Base-by-base conservation (phyloP, 1,140 invertebrate species). In the Drosophila parvula region DNA sequence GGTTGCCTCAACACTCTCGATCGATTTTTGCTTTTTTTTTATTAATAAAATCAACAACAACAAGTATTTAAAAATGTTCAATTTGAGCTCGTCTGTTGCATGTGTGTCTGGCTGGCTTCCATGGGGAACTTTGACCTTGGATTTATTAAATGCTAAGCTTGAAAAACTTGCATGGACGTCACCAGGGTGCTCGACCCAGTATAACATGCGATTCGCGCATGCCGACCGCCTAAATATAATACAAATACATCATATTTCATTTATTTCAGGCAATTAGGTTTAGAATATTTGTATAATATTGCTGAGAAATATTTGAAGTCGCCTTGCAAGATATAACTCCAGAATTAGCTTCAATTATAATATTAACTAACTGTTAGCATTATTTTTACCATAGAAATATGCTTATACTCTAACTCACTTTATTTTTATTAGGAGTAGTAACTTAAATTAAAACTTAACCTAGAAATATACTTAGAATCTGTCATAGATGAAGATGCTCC, bases 41-140 rank as follows among this genome's bases (percentile, higher is more conserved):
- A 32, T 50, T 30, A 65, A 36, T 30, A 67, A 43, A 67, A 43
- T n/a, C n/a, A 28, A 18, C 60, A 67, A 68, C 18, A 68, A 50
- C 44, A 68, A 68, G 27, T 68, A 67, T 68, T 71, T 58, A 11
- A 43, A 75, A 56, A 78, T 85, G 73, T 86, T 86, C 78, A 59
- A 79, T 71, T 78, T 45, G 32, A 61, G 61, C 70, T 77, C 65
- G 47, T 32, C 56, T 45, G 68, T 61, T 85, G 79, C 83, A 76
- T 85, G 82, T 88, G 82, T 61, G 22, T 22, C 22, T 22, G 22
- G 22, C 75, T 44, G 67, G 81, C 70, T 58, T 82, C 67, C 85
- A 73, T 69, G 45, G 59, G 47, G 56, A 88, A 79, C 82, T 85
- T 82, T 82, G 81, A 88, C 82, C 83, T 85, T 71, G 48, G 34